Evolutionary conservation across 2,888 invertebrate genomes (phyloP).

Genomic region (Morpho achilles): DNA sequence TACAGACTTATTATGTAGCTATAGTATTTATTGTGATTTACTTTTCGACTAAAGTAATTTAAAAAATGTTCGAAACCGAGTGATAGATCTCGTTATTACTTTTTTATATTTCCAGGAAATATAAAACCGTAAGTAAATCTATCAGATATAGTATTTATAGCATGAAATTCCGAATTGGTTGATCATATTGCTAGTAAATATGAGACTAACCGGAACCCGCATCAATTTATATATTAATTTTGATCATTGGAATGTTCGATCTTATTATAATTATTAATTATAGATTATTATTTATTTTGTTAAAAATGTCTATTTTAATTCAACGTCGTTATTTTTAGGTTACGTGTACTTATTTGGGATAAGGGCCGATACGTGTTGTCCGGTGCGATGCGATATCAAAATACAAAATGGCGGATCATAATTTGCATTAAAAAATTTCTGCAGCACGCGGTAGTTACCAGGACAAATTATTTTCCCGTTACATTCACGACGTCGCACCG

Average conservation of each 20-base stretch:
- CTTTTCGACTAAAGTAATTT: constrained; percentile 41
- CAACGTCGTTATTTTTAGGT: constrained; percentile 38
- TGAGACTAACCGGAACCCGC: constrained; percentile 41
- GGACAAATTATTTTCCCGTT: no score
- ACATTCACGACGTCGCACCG: not conserved
- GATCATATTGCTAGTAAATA: constrained; percentile 52
- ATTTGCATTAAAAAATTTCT: no score
- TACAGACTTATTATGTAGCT: constrained; percentile 38
- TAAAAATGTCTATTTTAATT: constrained; percentile 48
- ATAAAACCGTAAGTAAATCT: no score
- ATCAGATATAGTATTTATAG: not conserved
- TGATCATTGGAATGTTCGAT: constrained; percentile 59
- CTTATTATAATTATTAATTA: constrained; percentile 53
- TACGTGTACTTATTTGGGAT: constrained; percentile 53
- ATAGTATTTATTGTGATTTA: constrained; percentile 74
- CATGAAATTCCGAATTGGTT: constrained; percentile 36
- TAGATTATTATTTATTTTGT: constrained; percentile 59
- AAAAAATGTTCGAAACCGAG: constrained; percentile 29
- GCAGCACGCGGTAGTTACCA: no score
- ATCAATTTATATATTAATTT: constrained; percentile 37
- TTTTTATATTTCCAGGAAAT: no score
- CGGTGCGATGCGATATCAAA: no score
- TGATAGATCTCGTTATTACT: constrained; percentile 41
- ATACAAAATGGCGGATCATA: no score
- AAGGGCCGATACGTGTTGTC: not conserved